phyloP scores from a whole-genome alignment of 2,113 vertebrate species.

The Mustela lutreola region DNA sequence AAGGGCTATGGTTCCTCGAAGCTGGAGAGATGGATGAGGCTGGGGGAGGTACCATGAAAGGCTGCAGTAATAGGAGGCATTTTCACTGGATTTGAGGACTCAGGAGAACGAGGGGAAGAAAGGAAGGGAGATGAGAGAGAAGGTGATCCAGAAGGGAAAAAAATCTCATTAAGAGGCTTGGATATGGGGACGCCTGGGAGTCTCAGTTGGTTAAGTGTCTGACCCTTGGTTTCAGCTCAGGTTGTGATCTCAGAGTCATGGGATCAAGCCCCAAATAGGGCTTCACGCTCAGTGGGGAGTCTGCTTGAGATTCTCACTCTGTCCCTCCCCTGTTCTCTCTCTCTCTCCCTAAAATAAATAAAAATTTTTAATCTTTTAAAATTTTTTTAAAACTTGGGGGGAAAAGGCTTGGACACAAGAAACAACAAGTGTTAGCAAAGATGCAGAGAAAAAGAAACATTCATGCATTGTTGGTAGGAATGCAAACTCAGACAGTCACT shows the following conservation, averaged over 20 bases:
- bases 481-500: neutral
- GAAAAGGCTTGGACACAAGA: neutral
- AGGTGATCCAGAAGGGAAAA: neutral
- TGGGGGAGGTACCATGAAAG: neutral
- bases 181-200: neutral
- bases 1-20: neutral
- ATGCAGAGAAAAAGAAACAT: neutral
- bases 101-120: neutral
- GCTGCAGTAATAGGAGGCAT: neutral
- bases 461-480: neutral
- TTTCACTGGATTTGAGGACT: neutral
- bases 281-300: neutral
- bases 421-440: neutral
- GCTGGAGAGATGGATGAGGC: neutral
- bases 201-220: neutral
- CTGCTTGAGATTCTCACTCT: neutral
- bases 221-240: neutral
- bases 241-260: neutral
- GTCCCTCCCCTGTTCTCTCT: neutral
- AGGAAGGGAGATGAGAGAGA: neutral
- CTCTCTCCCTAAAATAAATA: neutral
- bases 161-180: neutral
- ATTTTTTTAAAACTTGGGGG: neutral
- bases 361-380: neutral
- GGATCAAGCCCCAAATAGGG: neutral